Conservation (phyloP, 2,888 invertebrate genomes). For the Nephrotoma flavescens region DNA sequence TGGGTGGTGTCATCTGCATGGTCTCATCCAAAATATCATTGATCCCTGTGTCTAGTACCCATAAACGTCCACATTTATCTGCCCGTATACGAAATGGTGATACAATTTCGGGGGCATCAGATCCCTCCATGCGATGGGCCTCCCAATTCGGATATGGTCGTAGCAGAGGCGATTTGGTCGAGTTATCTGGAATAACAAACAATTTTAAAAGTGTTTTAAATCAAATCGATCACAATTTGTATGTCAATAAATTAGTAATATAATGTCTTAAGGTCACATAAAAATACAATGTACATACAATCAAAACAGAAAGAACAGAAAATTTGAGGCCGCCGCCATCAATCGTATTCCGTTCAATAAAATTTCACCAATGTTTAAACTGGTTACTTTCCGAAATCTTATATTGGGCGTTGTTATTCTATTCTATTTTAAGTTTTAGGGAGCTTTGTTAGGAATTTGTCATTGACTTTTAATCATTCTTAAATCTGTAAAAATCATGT, state of each 20-base stretch:
- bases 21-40: slow-evolving; percentile 40
- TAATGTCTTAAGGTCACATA: background rate
- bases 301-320: background rate
- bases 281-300: background rate
- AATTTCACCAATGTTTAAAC: background rate
- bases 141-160: slow-evolving; percentile 71
- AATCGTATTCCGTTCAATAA: background rate
- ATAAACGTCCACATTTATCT: slow-evolving; percentile 60
- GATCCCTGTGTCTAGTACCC: slow-evolving; percentile 64
- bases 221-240: slow-evolving; percentile 7
- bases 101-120: slow-evolving; percentile 45
- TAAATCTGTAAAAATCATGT: too few species aligned
- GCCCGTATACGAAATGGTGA: slow-evolving; percentile 60
- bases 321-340: background rate
- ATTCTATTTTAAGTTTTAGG: background rate
- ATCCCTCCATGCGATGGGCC: slow-evolving; percentile 46
- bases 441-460: too few species aligned
- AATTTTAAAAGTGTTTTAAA: background rate
- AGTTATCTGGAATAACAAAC: slow-evolving; percentile 39
- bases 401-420: background rate
- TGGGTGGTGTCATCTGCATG: slow-evolving; percentile 39
- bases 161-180: slow-evolving; percentile 48
- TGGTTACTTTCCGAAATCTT: too few species aligned
- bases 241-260: slow-evolving; percentile 8
- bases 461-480: too few species aligned